Conservation (phyloP, 2,113 vertebrate species). For the Brienomyrus longianalis region DNA sequence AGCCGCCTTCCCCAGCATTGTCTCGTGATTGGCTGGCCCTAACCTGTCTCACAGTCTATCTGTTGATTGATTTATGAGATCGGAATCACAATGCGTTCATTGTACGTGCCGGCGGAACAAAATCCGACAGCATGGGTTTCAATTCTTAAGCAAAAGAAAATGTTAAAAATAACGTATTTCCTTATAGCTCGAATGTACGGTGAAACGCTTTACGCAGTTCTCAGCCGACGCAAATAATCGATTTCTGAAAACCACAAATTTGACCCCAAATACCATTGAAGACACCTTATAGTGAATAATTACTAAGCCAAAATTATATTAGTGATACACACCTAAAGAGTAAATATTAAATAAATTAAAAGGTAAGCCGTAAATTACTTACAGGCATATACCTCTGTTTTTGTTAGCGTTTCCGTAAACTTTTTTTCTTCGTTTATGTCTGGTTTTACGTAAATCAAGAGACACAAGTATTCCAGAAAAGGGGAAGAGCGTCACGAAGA, state of each 20-base stretch:
- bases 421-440: background rate
- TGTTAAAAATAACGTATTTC: background rate
- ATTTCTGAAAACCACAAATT: background rate
- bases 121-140: background rate
- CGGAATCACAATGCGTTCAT: background rate
- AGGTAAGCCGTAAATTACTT: background rate
- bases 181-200: background rate
- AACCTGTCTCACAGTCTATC: background rate
- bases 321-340: background rate
- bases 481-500: background rate
- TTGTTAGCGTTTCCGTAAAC: background rate
- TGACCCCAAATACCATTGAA: background rate
- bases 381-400: background rate
- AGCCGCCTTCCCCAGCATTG: background rate
- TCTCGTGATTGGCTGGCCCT: background rate
- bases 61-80: constrained; percentile 1
- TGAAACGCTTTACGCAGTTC: background rate
- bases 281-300: background rate
- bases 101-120: constrained; percentile 6
- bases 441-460: background rate
- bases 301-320: background rate
- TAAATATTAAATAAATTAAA: background rate
- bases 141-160: background rate
- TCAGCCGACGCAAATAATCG: background rate
- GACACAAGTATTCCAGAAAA: background rate